A percentile compares a stretch with the other conserved stretches of the same genome.
These are phyloP conservation scores for Schlechtendalia chinensis DNA, from an alignment of 1,140 invertebrate genomes.

Conservation along the genomic window DNA sequence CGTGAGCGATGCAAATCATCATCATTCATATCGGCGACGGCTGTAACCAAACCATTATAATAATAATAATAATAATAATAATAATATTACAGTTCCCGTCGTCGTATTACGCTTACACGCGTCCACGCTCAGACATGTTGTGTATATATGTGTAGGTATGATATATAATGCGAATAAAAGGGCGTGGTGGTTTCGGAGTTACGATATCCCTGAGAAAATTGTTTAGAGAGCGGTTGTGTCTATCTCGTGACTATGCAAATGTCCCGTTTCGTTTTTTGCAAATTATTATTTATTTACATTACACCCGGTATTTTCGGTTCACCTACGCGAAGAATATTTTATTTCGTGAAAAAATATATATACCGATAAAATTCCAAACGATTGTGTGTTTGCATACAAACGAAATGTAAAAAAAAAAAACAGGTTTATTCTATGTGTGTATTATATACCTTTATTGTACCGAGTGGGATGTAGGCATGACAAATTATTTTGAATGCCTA, in stretches of 20 bases:
- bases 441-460: not conserved
- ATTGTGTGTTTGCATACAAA: slow-evolving; percentile 6
- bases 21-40: not conserved
- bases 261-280: not conserved
- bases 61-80: not conserved
- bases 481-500: not conserved
- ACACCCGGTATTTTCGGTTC: not conserved
- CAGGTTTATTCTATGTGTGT: not conserved
- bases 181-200: slow-evolving; percentile 6
- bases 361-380: not conserved
- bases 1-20: not conserved
- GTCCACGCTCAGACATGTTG: no score
- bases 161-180: not conserved
- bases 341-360: not conserved
- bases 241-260: not conserved
- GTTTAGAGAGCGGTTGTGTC: not conserved
- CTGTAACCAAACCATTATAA: no score
- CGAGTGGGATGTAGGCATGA: not conserved
- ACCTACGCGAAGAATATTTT: slow-evolving; percentile 7
- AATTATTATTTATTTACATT: slow-evolving; percentile 31
- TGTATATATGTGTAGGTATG: not conserved
- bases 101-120: not conserved
- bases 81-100: not conserved
- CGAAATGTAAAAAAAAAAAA: not conserved
- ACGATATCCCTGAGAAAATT: slow-evolving; percentile 29